Evolutionary conservation across 2,888 invertebrate genomes (phyloP).

Genomic region (Caenorhabditis virilis): DNA sequence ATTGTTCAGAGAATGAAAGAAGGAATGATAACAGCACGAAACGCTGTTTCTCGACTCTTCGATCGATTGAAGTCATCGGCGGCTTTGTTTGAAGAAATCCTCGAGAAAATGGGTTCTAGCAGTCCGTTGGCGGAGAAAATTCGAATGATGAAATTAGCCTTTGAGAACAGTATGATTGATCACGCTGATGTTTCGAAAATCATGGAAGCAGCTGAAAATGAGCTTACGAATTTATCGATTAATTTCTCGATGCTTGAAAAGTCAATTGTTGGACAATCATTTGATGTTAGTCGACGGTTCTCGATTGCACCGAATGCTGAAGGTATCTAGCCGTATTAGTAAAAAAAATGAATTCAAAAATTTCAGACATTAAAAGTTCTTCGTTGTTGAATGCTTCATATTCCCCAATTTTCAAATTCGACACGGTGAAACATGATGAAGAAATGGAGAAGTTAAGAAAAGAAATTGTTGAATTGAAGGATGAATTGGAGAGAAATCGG

Average conservation of each 20-base stretch:
- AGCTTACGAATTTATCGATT: conserved; percentile 26
- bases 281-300: conserved; percentile 21
- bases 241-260: conserved; percentile 34
- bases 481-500: conserved; percentile 11
- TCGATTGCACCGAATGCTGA: conserved; percentile 25
- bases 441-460: conserved; percentile 11
- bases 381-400: conserved; percentile 20
- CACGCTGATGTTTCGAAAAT: conserved; percentile 15
- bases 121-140: conserved; percentile 26
- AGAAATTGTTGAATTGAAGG: conserved; percentile 5
- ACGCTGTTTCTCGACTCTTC: conserved; percentile 23
- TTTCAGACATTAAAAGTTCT: conserved; percentile 16
- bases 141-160: conserved; percentile 29
- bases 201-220: conserved; percentile 26
- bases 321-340: conserved; percentile 1
- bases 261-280: conserved; percentile 20
- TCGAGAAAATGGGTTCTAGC: conserved; percentile 31
- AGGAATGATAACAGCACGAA: conserved; percentile 14
- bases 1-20: conserved; percentile 18
- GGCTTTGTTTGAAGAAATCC: conserved; percentile 32
- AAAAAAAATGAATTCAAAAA: background rate
- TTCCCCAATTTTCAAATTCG: conserved; percentile 28
- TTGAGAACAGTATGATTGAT: conserved; percentile 25
- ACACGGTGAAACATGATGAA: background rate
- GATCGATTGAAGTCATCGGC: conserved; percentile 38